These are phyloP conservation scores for Hystrix brachyura DNA, from an alignment of 2,113 vertebrate genomes.

Conservation along the genomic window DNA sequence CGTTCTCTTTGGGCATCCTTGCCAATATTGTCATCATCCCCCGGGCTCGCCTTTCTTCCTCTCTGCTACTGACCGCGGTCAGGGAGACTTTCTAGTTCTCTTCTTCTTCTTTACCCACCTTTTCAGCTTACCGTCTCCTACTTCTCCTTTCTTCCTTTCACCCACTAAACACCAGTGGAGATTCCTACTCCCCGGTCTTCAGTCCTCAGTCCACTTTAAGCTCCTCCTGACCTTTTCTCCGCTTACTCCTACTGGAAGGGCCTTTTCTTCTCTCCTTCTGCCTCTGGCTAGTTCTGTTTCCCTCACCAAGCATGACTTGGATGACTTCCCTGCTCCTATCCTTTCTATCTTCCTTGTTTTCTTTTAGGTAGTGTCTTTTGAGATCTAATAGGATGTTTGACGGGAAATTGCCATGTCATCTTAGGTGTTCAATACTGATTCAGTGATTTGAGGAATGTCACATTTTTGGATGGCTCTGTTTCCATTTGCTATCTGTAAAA, in stretches of 20 bases:
- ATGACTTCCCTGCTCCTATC: background rate
- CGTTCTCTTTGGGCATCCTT: background rate
- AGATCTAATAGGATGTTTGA: background rate
- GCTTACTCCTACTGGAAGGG: background rate
- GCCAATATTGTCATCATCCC: background rate
- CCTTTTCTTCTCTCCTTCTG: background rate
- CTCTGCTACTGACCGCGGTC: background rate
- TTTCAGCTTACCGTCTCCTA: background rate
- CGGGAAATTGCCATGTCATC: background rate
- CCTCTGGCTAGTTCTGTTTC: background rate
- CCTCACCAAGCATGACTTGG: background rate
- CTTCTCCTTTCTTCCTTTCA: background rate
- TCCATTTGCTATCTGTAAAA: background rate
- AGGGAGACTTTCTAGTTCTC: background rate
- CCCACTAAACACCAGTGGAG: background rate
- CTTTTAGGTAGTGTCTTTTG: background rate
- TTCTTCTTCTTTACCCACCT: background rate
- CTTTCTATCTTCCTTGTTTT: background rate
- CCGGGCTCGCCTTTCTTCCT: rapidly evolving
- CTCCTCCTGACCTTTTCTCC: background rate
- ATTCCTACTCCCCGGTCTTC: background rate
- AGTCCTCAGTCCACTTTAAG: too few species aligned
- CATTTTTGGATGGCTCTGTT: background rate
- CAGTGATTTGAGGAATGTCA: background rate
- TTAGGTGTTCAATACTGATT: background rate